Evolutionary conservation across 2,797 vertebrate genomes (phyloP).

Genomic region (Myripristis murdjan): DNA sequence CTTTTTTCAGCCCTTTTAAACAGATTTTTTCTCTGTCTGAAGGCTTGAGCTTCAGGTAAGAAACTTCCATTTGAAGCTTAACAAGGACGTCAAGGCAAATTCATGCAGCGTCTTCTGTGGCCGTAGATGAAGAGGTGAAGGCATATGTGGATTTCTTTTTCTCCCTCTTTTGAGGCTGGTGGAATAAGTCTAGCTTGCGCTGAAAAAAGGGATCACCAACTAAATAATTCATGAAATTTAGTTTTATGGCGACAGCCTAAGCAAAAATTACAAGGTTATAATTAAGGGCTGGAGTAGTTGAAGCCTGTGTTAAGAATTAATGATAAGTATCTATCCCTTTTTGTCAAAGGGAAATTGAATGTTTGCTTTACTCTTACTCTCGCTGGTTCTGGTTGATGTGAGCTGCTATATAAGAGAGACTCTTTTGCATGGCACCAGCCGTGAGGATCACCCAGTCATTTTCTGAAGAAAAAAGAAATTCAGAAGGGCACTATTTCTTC

Average conservation of each 20-base stretch:
- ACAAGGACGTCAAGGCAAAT: conserved; percentile 19
- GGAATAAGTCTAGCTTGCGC: conserved; percentile 13
- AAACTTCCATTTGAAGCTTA: conserved; percentile 37
- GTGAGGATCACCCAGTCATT: conserved; percentile 15
- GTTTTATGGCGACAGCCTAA: conserved; percentile 49
- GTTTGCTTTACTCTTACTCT: conserved; percentile 56
- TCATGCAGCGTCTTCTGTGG: conserved; percentile 2
- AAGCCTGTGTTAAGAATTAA: conserved; percentile 58
- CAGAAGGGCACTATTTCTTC: conserved; percentile 37
- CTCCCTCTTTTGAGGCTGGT: neutral
- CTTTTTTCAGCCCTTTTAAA: conserved; percentile 29
- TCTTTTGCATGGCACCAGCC: neutral
- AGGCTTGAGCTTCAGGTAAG: conserved; percentile 19
- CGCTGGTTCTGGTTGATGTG: neutral
- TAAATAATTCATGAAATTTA: conserved; percentile 68
- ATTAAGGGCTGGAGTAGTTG: conserved; percentile 56
- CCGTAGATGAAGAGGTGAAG: conserved; percentile 23
- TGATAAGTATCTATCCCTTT: conserved; percentile 55
- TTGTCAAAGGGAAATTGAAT: conserved; percentile 62
- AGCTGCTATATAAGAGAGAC: conserved; percentile 3
- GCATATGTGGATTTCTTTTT: neutral
- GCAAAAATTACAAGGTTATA: conserved; percentile 62
- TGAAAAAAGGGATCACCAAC: conserved; percentile 8
- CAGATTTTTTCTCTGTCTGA: conserved; percentile 24
- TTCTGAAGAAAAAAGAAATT: conserved; percentile 39